Conservation (phyloP, 2,888 invertebrate genomes). For the Archaeoteleia sp. region DNA sequence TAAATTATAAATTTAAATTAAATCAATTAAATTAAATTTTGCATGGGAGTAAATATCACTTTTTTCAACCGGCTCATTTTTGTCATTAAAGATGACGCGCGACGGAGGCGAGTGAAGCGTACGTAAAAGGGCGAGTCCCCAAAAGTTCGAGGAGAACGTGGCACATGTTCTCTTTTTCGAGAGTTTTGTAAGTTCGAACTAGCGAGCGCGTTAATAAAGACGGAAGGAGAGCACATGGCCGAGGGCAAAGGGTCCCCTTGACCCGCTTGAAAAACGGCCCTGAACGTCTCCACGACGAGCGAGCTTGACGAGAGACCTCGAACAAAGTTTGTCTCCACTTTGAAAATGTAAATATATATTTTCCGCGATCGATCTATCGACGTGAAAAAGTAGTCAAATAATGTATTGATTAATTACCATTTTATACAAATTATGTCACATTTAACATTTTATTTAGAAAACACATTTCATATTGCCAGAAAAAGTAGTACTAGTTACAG, state of each 20-base stretch:
- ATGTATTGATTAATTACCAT: too few relatives aligned
- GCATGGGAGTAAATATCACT: too few relatives aligned
- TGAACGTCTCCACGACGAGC: conserved; percentile 54
- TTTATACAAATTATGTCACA: too few relatives aligned
- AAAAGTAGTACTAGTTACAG: neutral
- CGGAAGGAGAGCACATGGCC: conserved; percentile 37
- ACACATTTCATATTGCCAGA: too few relatives aligned
- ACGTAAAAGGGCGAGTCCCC: too few relatives aligned
- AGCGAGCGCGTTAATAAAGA: conserved; percentile 17
- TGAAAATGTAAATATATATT: conserved; percentile 25
- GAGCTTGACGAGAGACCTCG: conserved; percentile 48
- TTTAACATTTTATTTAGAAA: neutral
- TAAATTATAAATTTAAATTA: too few relatives aligned
- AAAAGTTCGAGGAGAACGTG: neutral
- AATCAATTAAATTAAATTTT: too few relatives aligned
- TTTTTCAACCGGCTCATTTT: too few relatives aligned
- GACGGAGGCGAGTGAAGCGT: too few relatives aligned
- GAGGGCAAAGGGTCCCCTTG: conserved; percentile 63
- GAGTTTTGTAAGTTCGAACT: conserved; percentile 11
- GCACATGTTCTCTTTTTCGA: neutral
- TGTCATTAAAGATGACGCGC: too few relatives aligned
- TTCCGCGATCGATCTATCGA: conserved; percentile 42
- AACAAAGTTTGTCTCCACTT: conserved; percentile 45
- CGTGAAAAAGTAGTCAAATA: conserved; percentile 18
- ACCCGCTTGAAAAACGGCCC: conserved; percentile 68